Percentiles rank a stretch among this genome's conserved stretches.
phyloP scores from a whole-genome alignment of 2,888 invertebrate genomes.

The Hydriomena furcata region DNA sequence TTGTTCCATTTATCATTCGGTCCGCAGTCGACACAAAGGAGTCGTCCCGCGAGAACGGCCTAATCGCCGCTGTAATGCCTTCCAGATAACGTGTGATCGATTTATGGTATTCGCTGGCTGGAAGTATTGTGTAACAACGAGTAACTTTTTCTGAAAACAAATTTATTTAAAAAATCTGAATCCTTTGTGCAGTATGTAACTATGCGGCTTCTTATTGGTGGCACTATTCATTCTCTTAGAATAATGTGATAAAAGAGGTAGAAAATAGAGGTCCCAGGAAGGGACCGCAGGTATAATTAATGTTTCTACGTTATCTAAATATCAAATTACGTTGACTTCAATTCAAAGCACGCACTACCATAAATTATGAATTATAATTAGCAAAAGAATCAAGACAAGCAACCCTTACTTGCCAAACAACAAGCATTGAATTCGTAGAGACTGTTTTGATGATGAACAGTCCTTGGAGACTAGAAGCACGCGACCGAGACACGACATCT shows the following conservation, averaged over 20 bases:
- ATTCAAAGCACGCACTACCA: too few species aligned
- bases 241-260: too few species aligned
- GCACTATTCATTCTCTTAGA: too few species aligned
- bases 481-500: not conserved
- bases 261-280: too few species aligned
- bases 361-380: not conserved
- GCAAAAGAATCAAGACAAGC: not conserved
- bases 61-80: conserved; percentile 11
- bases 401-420: not conserved
- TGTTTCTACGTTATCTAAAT: too few species aligned
- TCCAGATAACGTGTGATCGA: conserved; percentile 13
- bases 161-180: too few species aligned
- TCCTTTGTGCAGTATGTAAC: too few species aligned
- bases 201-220: too few species aligned
- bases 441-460: not conserved
- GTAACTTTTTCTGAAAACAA: too few species aligned
- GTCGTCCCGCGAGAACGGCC: conserved; percentile 4
- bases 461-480: not conserved
- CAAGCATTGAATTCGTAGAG: not conserved
- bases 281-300: too few species aligned
- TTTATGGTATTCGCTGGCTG: conserved; percentile 7
- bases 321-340: too few species aligned
- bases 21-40: conserved; percentile 2
- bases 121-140: too few species aligned
- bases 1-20: conserved; percentile 3